Evolutionary conservation across 1,140 invertebrate species (phyloP), one percentile per base, ranked within the genome.

Genomic region (Spodoptera litura): DNA sequence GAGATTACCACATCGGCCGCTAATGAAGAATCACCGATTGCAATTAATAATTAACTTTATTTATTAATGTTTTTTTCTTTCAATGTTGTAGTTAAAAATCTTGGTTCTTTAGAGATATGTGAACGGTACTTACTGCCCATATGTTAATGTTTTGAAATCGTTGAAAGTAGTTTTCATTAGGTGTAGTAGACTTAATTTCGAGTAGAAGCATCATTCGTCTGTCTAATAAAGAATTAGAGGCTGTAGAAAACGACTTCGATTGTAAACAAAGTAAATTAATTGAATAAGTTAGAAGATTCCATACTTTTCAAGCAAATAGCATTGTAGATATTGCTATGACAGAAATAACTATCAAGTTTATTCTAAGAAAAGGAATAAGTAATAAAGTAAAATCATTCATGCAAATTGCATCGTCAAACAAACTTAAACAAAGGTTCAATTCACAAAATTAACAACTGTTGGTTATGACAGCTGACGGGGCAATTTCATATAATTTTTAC

Each of bases 21-120:
- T 94, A 95, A 95, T 94, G 91, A 94, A 94, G 91, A 95, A 95
- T 94, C 92, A 94, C 91, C 91, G 87, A 92, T 93, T 91, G 91
- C 84, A 85, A 84, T 89, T 81, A 85, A 81, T 84, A 82, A 81
- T 81, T 83, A 80, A 84, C 77, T 83, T 76, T 78, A 64, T 71
- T 49, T 61, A 49, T 68, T 55, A 25, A 4, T 13, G 51, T 44
- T 73, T 53, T 20, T 58, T 44, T 31, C 10, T 73, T 51, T n/a
- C 27, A n/a, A 53, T 59, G 49, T 35, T 38, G 8, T 35, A 4
- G 8, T 11, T n/a, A 35, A 56, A 13, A 55, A 31, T 6, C 31
- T 4, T 61, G 58, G 11, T 25, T 31, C 56, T 61, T 61, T 12
- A 9, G 27, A 20, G 58, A 59, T 5, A 10, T 59, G 25, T 35